phyloP scores from a whole-genome alignment of 1,140 invertebrate genomes.

The Listronotus bonariensis region DNA sequence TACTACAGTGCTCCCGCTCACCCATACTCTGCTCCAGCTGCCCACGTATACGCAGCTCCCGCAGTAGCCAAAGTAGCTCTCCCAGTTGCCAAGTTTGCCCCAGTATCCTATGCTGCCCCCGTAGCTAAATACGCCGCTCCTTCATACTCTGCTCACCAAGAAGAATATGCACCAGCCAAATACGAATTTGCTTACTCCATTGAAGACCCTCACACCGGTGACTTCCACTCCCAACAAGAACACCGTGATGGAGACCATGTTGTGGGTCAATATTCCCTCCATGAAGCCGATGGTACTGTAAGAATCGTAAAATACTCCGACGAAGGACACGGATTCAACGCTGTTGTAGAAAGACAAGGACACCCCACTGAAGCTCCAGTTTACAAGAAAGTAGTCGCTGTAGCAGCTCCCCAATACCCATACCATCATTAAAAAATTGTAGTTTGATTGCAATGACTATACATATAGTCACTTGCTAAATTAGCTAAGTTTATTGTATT shows the following conservation, averaged over 20 bases:
- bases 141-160: neutral
- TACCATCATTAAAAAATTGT: conserved; percentile 2
- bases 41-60: neutral
- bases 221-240: too few species aligned
- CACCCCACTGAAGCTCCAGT: conserved; percentile 27
- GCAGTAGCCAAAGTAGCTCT: conserved; percentile 36
- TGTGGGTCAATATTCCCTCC: too few species aligned
- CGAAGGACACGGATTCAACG: too few species aligned
- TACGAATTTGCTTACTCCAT: too few species aligned
- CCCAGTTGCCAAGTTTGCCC: conserved; percentile 30
- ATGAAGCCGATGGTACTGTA: too few species aligned
- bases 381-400: conserved; percentile 12
- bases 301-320: too few species aligned
- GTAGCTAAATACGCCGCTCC: conserved; percentile 17
- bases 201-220: too few species aligned
- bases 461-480: neutral
- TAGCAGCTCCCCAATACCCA: conserved; percentile 16
- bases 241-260: too few species aligned
- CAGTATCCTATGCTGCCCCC: conserved; percentile 17
- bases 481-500: neutral
- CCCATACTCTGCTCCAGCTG: conserved; percentile 8
- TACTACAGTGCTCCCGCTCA: conserved; percentile 40
- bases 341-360: neutral
- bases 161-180: too few species aligned
- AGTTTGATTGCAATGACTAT: neutral